Evolutionary conservation across 2,113 vertebrate genomes (phyloP).

Genomic region (Syngnathus scovelli): DNA sequence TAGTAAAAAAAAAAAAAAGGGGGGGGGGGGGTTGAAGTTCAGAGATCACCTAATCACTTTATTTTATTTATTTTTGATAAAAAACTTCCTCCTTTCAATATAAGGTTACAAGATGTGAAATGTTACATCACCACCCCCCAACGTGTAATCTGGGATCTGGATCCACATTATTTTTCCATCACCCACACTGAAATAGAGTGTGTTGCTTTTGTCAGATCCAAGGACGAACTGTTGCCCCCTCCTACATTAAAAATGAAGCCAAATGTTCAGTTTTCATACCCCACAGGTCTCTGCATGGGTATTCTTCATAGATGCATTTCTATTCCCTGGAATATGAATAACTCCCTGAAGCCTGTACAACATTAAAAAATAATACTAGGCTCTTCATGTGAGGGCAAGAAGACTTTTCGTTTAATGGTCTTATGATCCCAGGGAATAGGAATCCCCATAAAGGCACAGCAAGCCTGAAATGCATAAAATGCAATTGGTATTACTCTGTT

Average conservation of each 20-base stretch:
- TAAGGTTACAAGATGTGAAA: too few relatives aligned
- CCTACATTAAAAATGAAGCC: neutral
- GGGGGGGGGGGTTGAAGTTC: too few relatives aligned
- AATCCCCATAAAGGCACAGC: slow-evolving; percentile 3
- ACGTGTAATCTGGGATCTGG: neutral
- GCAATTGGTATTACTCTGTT: slow-evolving; percentile 11
- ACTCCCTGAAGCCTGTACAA: slow-evolving; percentile 9
- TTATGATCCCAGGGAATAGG: slow-evolving; percentile 13
- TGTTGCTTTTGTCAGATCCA: neutral
- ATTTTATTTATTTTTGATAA: too few relatives aligned
- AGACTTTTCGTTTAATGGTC: slow-evolving; percentile 14
- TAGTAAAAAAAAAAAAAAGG: too few relatives aligned
- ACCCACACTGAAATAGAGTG: neutral
- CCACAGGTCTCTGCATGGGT: neutral
- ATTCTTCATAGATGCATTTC: neutral
- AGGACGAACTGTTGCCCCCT: neutral
- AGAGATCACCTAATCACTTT: too few relatives aligned
- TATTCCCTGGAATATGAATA: slow-evolving; percentile 15
- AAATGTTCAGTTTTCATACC: neutral
- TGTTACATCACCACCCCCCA: too few relatives aligned
- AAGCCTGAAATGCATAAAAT: slow-evolving; percentile 9
- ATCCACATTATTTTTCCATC: neutral
- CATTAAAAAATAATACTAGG: slow-evolving; percentile 23
- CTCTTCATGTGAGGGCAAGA: slow-evolving; percentile 8
- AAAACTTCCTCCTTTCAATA: too few relatives aligned